A percentile compares a stretch with the other conserved stretches of the same genome.
These are phyloP conservation scores for Polyommatus iphigenia DNA, from an alignment of 2,888 invertebrate species.

Conservation along the genomic window DNA sequence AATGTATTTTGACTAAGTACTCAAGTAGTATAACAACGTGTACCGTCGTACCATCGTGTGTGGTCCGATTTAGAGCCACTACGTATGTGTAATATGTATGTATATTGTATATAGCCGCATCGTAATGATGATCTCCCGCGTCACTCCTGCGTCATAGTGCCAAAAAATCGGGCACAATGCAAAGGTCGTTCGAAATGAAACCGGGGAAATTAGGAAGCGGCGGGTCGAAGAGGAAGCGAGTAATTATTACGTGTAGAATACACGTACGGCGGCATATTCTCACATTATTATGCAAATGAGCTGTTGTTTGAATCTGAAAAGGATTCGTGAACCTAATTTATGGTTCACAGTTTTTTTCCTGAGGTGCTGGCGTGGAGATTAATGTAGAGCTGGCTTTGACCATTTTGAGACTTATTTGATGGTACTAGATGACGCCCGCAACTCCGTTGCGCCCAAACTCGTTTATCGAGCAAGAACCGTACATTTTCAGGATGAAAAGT, in stretches of 20 bases:
- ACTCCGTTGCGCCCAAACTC: too few relatives aligned
- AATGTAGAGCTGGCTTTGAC: background rate
- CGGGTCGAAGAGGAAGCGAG: conserved; percentile 1
- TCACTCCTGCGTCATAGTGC: conserved; percentile 49
- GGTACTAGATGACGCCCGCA: background rate
- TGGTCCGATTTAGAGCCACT: conserved; percentile 47
- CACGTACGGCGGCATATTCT: conserved; percentile 1
- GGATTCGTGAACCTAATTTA: conserved; percentile 17
- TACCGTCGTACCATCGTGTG: conserved; percentile 41
- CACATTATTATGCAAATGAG: conserved; percentile 29
- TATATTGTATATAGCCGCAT: conserved; percentile 32
- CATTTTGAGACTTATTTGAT: background rate
- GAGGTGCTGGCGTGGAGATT: conserved; percentile 16
- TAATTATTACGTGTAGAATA: background rate
- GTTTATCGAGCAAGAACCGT: too few relatives aligned
- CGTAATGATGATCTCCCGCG: conserved; percentile 42
- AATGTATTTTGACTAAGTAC: too few relatives aligned
- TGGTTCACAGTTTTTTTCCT: conserved; percentile 25
- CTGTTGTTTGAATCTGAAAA: conserved; percentile 17
- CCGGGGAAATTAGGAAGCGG: conserved; percentile 5
- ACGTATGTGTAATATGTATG: conserved; percentile 40
- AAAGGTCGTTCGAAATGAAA: conserved; percentile 35
- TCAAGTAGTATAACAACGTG: background rate
- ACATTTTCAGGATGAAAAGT: too few relatives aligned
- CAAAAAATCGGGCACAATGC: conserved; percentile 47